A percentile compares a stretch with the other conserved stretches of the same genome.
These are phyloP conservation scores for Eupithecia pulchellata DNA, from an alignment of 2,888 invertebrate genomes.

Conservation along the genomic window DNA sequence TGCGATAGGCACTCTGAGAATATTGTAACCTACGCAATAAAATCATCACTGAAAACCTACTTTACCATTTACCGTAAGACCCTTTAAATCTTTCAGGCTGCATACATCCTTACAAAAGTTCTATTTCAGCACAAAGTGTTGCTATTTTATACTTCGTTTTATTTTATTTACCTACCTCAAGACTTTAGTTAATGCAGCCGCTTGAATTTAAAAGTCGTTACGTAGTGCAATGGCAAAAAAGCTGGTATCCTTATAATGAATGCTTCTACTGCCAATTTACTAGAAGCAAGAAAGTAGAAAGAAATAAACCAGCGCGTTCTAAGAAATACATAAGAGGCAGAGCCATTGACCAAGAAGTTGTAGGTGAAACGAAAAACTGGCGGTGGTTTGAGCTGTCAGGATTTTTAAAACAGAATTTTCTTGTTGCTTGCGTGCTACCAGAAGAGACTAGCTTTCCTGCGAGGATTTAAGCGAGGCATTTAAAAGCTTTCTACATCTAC, in stretches of 20 bases:
- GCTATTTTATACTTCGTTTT: slow-evolving; percentile 22
- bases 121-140: slow-evolving; percentile 22
- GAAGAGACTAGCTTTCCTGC: neutral
- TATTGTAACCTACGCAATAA: neutral
- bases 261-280: neutral
- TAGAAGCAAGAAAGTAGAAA: neutral
- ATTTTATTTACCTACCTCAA: slow-evolving; percentile 37
- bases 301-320: neutral
- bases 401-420: neutral
- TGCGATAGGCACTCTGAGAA: neutral
- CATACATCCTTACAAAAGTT: slow-evolving; percentile 7
- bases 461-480: too few relatives aligned
- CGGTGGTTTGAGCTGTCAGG: neutral
- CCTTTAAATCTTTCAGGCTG: neutral
- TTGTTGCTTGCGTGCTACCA: neutral
- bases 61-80: neutral
- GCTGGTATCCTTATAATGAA: neutral
- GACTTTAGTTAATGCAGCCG: slow-evolving; percentile 42
- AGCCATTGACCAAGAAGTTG: neutral
- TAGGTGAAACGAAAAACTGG: too few relatives aligned
- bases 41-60: neutral
- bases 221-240: neutral
- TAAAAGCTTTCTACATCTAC: neutral
- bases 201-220: slow-evolving; percentile 38
- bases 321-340: neutral